A percentile compares a stretch with the other conserved stretches of the same genome.
These are phyloP conservation scores for Plagodis dolabraria DNA, from an alignment of 2,888 invertebrate genomes.

Conservation along the genomic window DNA sequence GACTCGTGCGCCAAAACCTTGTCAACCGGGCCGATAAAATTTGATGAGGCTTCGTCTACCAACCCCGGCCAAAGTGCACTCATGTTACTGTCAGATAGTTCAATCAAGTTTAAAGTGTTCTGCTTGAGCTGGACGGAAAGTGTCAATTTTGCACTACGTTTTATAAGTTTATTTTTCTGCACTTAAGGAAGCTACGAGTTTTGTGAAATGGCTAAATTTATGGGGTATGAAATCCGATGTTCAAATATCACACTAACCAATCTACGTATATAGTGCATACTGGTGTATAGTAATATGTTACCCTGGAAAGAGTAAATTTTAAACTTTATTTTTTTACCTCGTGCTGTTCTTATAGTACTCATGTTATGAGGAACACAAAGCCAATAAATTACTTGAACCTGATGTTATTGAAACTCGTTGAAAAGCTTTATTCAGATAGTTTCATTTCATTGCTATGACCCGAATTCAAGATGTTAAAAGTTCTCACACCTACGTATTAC, in stretches of 20 bases:
- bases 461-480: slow-evolving; percentile 19
- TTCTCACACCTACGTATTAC: slow-evolving; percentile 31
- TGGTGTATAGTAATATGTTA: too few species aligned
- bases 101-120: slow-evolving; percentile 54
- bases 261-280: too few species aligned
- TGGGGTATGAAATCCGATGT: background rate
- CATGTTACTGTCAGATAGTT: slow-evolving; percentile 62
- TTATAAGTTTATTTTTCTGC: slow-evolving; percentile 31
- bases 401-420: background rate
- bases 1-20: slow-evolving; percentile 69
- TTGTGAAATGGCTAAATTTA: background rate
- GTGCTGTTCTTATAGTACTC: too few species aligned
- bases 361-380: too few species aligned
- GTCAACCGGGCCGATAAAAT: slow-evolving; percentile 77
- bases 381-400: too few species aligned
- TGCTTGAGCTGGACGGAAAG: slow-evolving; percentile 20
- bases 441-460: slow-evolving; percentile 8
- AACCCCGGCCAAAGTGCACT: slow-evolving; percentile 45
- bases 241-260: too few species aligned
- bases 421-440: slow-evolving; percentile 1
- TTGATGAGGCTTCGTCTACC: slow-evolving; percentile 60
- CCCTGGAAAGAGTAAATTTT: too few species aligned
- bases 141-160: slow-evolving; percentile 34
- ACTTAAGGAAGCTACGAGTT: background rate
- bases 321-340: too few species aligned